Base-by-base conservation (phyloP, 2,888 invertebrate species). In the Lasioglossum leucozonium region DNA sequence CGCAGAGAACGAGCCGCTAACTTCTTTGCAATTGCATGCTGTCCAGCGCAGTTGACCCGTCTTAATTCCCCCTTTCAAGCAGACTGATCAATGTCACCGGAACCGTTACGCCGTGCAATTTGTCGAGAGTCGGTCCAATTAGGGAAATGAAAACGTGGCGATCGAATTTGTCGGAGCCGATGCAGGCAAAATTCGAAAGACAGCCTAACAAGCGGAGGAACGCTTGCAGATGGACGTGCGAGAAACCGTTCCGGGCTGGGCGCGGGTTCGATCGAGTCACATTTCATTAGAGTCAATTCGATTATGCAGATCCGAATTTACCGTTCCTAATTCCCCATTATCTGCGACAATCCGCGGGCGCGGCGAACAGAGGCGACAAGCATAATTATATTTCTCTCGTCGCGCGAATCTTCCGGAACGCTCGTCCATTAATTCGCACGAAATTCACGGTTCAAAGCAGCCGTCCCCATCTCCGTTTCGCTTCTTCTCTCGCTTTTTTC, bases 141-240 rank as follows among this genome's bases (percentile, higher is more conserved):
- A 84, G 82, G 80, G 73, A 84, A 87, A 86, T 78, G 84, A 73
- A 84, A 81, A 86, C 74, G 37, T 18, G 73, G 67, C 62, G 58
- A 79, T 82, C 76, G 80, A 75, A 44, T 73, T 22, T 44, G 30
- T 13, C 6, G 30, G 6, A 40, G 76, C 82, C 55, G 78, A 69
- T 44, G 62, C n/a, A 55, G 67, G 58, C 62, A 85, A 34, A 77
- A 81, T 80, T 77, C 42, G 47, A 42, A 83, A 65, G 62, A 40
- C 67, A 34, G 30, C n/a, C 18, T 67, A 22, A 69, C 22, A 11
- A 40, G n/a, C 1, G 40, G n/a, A 22, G 40, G 40, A n/a, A 40
- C 40, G 40, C n/a, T 62, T 62, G 34, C 26, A 40, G 10, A 18
- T 10, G n/a, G 30, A 40, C 72, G 16, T 34, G 2, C 18, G 22